Evolutionary conservation across 2,888 invertebrate genomes (phyloP).

Genomic region (Metellina segmentata): DNA sequence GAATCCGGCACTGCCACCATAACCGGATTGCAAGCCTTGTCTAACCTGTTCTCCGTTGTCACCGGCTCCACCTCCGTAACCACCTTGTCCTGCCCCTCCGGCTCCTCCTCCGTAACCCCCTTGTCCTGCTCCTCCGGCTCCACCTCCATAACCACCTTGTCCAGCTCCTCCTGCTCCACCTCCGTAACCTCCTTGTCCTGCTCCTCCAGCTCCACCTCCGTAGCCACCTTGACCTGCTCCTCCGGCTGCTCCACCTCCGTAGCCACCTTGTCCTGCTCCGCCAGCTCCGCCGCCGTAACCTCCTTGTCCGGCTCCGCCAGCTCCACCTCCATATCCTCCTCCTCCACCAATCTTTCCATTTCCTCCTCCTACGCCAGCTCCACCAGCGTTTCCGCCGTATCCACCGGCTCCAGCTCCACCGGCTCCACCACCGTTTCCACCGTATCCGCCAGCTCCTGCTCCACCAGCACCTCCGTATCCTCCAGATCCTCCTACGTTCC

Average conservation of each 20-base stretch:
- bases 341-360: neutral
- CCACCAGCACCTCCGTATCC: conserved; percentile 17
- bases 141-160: conserved; percentile 40
- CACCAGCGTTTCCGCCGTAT: conserved; percentile 83
- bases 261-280: conserved; percentile 88
- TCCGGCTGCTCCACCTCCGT: conserved; percentile 83
- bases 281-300: conserved; percentile 83
- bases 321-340: conserved; percentile 83
- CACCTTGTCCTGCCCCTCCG: conserved; percentile 44
- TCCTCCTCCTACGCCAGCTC: conserved; percentile 27
- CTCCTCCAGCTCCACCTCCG: conserved; percentile 61
- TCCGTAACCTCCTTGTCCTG: conserved; percentile 44
- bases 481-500: neutral
- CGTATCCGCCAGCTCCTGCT: conserved; percentile 10
- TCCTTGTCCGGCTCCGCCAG: conserved; percentile 73
- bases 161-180: conserved; percentile 40
- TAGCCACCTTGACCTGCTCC: conserved; percentile 37
- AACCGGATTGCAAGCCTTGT: conserved; percentile 51
- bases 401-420: conserved; percentile 21
- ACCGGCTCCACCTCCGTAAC: conserved; percentile 14
- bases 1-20: conserved; percentile 58
- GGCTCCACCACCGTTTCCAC: conserved; percentile 14
- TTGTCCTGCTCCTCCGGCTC: conserved; percentile 22
- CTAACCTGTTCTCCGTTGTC: conserved; percentile 58
- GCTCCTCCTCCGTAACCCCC: conserved; percentile 24